Conservation (phyloP, 2,797 vertebrate genomes). For the Anguilla obscura region DNA sequence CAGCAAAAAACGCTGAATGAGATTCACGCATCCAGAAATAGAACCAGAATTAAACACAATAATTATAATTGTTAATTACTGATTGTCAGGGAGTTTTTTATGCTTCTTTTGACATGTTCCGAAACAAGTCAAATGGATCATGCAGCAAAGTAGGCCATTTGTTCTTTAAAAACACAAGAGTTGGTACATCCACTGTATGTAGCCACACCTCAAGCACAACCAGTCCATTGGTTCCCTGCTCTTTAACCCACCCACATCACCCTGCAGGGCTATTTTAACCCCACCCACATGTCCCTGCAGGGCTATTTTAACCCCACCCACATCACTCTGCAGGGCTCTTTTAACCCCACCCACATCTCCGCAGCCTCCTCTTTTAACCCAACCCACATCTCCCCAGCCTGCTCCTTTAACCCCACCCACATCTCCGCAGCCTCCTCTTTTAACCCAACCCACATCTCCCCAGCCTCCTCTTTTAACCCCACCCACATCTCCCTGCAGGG, state of each 20-base stretch:
- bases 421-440: neutral
- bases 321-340: neutral
- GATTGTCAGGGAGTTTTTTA: neutral
- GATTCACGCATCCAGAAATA: neutral
- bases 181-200: too few species aligned
- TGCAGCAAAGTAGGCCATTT: too few species aligned
- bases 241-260: neutral
- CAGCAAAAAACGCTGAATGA: neutral
- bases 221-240: neutral
- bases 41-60: neutral
- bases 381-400: neutral
- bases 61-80: neutral
- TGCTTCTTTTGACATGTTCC: neutral
- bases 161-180: too few species aligned
- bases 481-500: neutral
- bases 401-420: neutral
- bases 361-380: neutral
- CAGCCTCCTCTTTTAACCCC: neutral
- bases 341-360: neutral
- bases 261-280: neutral
- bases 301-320: too few species aligned
- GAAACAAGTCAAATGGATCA: too few species aligned
- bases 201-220: neutral
- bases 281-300: too few species aligned
- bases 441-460: neutral